A percentile compares a stretch with the other conserved stretches of the same genome.
phyloP scores from a whole-genome alignment of 2,888 invertebrate genomes.

The Agrenia bidenticulata region DNA sequence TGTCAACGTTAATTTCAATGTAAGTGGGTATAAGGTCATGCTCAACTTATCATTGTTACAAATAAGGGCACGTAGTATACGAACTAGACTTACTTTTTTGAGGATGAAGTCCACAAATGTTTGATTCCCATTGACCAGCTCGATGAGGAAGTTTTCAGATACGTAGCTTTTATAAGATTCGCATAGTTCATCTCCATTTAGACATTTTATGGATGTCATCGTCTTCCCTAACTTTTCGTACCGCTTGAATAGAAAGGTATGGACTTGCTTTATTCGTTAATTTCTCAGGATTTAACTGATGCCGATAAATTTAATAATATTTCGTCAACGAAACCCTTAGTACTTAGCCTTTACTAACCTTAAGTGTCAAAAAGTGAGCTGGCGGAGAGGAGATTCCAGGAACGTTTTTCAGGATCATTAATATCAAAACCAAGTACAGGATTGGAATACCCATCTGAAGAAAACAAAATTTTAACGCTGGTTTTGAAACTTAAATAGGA shows the following conservation, averaged over 20 bases:
- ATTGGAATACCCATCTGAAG: constrained; percentile 67
- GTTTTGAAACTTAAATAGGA: too few relatives aligned
- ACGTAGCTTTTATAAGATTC: constrained; percentile 42
- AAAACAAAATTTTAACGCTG: neutral
- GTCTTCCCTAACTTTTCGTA: constrained; percentile 49
- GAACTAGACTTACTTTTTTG: constrained; percentile 35
- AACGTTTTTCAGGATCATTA: constrained; percentile 63
- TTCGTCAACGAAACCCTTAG: neutral
- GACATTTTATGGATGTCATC: constrained; percentile 45
- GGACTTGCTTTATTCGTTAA: too few relatives aligned
- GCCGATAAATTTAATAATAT: too few relatives aligned
- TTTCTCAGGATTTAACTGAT: too few relatives aligned
- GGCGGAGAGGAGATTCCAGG: constrained; percentile 60
- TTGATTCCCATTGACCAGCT: constrained; percentile 32
- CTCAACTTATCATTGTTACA: too few relatives aligned
- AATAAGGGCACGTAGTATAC: neutral
- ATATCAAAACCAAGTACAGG: constrained; percentile 65
- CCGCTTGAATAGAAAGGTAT: constrained; percentile 36
- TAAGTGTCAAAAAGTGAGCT: constrained; percentile 56
- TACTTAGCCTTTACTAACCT: too few relatives aligned
- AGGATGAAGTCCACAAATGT: constrained; percentile 47
- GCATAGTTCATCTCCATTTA: constrained; percentile 36
- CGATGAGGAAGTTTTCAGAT: constrained; percentile 31
- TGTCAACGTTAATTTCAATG: too few relatives aligned
- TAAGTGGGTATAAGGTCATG: neutral